Evolutionary conservation across 2,113 vertebrate species (phyloP), one percentile per base, ranked within the genome.

Genomic region (Uria lomvia): DNA sequence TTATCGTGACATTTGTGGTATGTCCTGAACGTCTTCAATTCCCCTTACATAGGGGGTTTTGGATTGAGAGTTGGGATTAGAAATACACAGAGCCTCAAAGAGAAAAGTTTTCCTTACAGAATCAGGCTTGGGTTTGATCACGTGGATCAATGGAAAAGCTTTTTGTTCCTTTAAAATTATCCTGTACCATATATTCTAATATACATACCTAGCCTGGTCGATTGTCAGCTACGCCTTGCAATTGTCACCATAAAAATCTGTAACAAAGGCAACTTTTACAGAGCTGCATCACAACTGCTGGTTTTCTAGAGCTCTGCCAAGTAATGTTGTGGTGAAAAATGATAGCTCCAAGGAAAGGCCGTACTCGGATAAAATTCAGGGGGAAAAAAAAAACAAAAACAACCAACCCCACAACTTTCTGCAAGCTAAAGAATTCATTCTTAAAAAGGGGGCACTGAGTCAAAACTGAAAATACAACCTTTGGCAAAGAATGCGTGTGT

Each of bases 351-450:
- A 75, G 74, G 52, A 68, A 81, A 75, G 71, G 65, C 66, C 66
- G 47, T 0, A 63, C 38, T 67, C 0, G 0, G 55, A 52, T 62
- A n/a, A 66, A 82, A 67, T 14, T 49, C 65, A 65, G 49, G 0
- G 3, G 10, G 30, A 58, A 68, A 50, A 21, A 23, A 18, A 15
- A 42, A 36, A 38, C n/a, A 17, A 20, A 3, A 8, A 16, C 8
- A 74, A 30, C 60, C 16, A 40, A 62, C 47, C 72, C 49, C 59
- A 60, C 4, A 5, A 34, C 30, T 24, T 79, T 14, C 62, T 73
- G 85, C 32, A 75, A 60, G 49, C 49, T 58, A 7, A 86, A 79
- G 52, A 82, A 50, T 45, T 73, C 0, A 6, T 76, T 82, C 82
- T 68, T 49, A 30, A 93, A 81, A 87, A 63, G 2, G 6, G 12